Base-by-base conservation (phyloP, 1,140 invertebrate genomes). In the Orius laevigatus region DNA sequence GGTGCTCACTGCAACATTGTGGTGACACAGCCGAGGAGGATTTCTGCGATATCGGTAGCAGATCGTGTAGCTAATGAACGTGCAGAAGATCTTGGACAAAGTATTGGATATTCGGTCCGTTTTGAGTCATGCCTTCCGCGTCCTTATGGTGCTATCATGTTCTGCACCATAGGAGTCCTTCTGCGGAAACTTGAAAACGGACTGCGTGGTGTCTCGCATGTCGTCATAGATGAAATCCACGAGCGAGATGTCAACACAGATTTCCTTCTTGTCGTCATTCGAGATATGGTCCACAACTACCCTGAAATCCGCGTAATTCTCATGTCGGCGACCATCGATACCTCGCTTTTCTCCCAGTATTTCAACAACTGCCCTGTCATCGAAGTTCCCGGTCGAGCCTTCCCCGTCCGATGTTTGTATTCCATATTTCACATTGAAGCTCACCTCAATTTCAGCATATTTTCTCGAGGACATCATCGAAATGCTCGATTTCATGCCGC, bases 301-400 rank as follows among this genome's bases (percentile, higher is more conserved):
- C 85, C 85, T 0, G 85, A 94, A 58, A 61, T 97, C 10, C 73
- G 88, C 49, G 74, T 98, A 4, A 89, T 98, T 57, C 72, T 98
- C 15, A 98, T 98, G 93, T 96, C 91, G 5, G 94, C 95, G 3
- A 95, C 94, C 0, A 88, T 98, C 48, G 90, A 95, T 58, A 90
- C 85, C 0, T 75, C 81, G 0, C 69, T 94, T 0, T 98, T 98
- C 63, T 76, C 79, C 2, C 68, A 79, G 9, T 98, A 98, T 64
- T 98, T 98, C 64, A 83, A 83, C 48, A 71, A 82, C 50, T 92
- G 89, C 64, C 87, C 86, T 1, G 77, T 88, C 0, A 62, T 75
- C 12, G 77, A 82, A 68, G 78, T 90, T 1, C 74, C 77, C 1
- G 88, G 88, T 1, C 69, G 82, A 36, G 71, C 84, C 2, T 86